Evolutionary conservation across 2,888 invertebrate species (phyloP), one percentile per base, ranked within the genome.

Genomic region (Mesorhabditis belari): DNA sequence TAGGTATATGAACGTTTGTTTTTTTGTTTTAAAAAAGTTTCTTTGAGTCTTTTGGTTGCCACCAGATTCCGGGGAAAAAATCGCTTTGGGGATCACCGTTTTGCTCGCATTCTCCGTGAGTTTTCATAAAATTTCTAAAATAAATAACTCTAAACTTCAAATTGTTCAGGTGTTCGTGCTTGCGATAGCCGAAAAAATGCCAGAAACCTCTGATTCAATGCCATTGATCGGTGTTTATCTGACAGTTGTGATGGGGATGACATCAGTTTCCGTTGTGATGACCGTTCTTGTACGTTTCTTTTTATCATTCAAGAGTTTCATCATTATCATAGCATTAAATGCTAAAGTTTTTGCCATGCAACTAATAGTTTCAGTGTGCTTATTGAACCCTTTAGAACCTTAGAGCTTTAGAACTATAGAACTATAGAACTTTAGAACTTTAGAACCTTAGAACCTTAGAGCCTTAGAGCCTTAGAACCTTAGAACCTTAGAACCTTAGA

Each of bases 141-240:
- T n/a, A n/a, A n/a, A n/a, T n/a, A n/a, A n/a, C n/a, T n/a, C n/a
- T n/a, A n/a, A n/a, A n/a, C n/a, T n/a, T n/a, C n/a, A n/a, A n/a
- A 25, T 55, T n/a, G 29, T 65, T 23, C 19, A 65, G 64, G 70
- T 73, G 44, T 85, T 86, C 77, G 85, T 86, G 84, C 76, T 86
- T 61, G 83, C 85, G 57, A 85, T 86, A 50, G 85, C 85, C 2
- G 86, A 86, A 77, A 85, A 85, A 75, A 84, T 85, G 83, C 85
- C 85, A 3, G 85, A 85, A 65, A 86, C 86, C 2, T 85, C 85
- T 2, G 85, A 85, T 73, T 85, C 85, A 60, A 83, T 86, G 60
- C 86, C 86, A 25, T 77, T 86, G 44, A 84, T 86, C 63, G 85
- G 85, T 17, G 44, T 35, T n/a, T 35, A 35, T n/a, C 44, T 86